Percentiles rank a stretch among this genome's conserved stretches.
Conservation (phyloP, 1,140 invertebrate genomes). For the Colletes gigas region DNA sequence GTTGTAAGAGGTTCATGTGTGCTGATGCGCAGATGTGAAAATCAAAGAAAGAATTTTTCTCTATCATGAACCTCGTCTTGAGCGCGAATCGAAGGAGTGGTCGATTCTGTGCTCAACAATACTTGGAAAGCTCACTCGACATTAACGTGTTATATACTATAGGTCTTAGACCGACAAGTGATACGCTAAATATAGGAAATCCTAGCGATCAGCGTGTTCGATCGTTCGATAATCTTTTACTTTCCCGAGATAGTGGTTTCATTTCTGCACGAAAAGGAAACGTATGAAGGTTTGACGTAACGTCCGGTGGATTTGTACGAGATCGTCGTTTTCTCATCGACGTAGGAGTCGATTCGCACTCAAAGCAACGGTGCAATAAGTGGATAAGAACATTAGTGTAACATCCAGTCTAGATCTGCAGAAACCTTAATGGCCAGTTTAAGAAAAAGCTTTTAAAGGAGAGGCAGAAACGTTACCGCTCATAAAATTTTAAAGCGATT, state of each 20-base stretch:
- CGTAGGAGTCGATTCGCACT: constrained; percentile 18
- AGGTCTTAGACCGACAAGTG: too few relatives aligned
- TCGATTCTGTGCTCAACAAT: too few relatives aligned
- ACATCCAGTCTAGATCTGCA: constrained; percentile 54
- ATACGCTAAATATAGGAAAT: too few relatives aligned
- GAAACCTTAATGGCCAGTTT: constrained; percentile 68
- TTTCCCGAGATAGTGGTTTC: neutral
- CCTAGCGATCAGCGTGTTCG: too few relatives aligned
- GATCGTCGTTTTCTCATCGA: constrained; percentile 5
- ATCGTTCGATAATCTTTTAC: neutral
- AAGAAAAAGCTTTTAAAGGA: constrained; percentile 72
- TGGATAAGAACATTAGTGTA: constrained; percentile 70
- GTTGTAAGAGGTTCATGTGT: too few relatives aligned
- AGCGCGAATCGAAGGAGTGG: too few relatives aligned
- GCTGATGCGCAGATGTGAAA: too few relatives aligned
- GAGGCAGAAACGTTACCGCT: constrained; percentile 67
- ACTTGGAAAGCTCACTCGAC: too few relatives aligned
- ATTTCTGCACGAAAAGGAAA: neutral
- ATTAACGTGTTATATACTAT: too few relatives aligned
- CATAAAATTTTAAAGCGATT: constrained; percentile 78
- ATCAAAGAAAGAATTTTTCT: too few relatives aligned
- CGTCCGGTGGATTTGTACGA: neutral
- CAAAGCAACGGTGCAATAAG: constrained; percentile 63
- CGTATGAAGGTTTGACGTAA: neutral
- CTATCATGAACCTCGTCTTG: too few relatives aligned